Evolutionary conservation across 2,888 invertebrate species (phyloP), one percentile per base, ranked within the genome.

Genomic region (Leptinotarsa juncta): DNA sequence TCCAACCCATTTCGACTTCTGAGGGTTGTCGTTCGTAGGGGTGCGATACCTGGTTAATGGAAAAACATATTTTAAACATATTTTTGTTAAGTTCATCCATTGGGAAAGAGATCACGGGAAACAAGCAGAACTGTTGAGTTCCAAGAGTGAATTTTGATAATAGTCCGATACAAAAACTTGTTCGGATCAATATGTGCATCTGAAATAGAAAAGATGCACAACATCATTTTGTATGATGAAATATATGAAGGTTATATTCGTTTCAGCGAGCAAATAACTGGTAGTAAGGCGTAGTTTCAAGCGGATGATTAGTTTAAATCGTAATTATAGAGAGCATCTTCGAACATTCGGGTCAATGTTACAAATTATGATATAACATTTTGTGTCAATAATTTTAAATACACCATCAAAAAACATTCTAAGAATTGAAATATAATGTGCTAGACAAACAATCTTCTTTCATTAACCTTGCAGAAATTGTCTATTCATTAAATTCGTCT

Each of bases 401-500:
- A 23, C 57, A 57, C 23, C 57, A 23, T 15, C 57, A 51, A 23
- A 57, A 57, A 57, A 23, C 15, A 20, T 65, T 65, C 48, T 20
- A 42, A 62, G 26, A 62, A 26, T 23, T 23, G 51, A 16, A 67
- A 26, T 26, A 51, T n/a, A 20, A 51, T 15, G 20, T 51, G 50
- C 32, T 16, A 51, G 42, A 55, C 53, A 42, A 32, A 68, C 32
- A 55, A 42, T 68, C 15, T 55, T 68, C n/a, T 51, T 53, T 26
- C 7, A 42, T 68, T 53, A 42, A 12, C 32, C 32, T 55, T 53
- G 68, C 50, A 55, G 20, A 50, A 67, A 68, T 42, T 23, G n/a
- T n/a, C 68, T 18, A 68, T 55, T 68, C 55, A 55, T 57, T 57
- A 57, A 57, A 68, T 53, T 68, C 26, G 53, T 15, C 16, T 32